A percentile compares a stretch with the other conserved stretches of the same genome.
Conservation (phyloP, 2,888 invertebrate genomes). For the Dexiosoma caninum region DNA sequence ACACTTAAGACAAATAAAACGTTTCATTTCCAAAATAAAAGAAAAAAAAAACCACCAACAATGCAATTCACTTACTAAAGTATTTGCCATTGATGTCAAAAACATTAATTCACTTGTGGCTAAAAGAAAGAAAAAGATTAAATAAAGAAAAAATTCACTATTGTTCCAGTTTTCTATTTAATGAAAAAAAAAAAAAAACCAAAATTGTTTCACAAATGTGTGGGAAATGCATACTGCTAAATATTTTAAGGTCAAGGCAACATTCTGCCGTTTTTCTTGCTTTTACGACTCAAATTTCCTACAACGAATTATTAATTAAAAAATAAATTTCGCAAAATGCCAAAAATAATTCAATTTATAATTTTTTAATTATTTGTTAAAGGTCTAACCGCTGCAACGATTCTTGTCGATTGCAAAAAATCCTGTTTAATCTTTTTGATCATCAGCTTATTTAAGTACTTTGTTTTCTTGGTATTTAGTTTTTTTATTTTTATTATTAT, state of each 20-base stretch:
- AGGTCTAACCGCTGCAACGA: neutral
- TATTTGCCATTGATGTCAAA: too few species aligned
- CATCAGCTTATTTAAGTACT: constrained; percentile 13
- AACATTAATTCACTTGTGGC: too few species aligned
- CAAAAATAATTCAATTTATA: constrained; percentile 22
- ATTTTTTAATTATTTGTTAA: constrained; percentile 48
- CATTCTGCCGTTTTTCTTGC: neutral
- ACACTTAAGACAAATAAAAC: too few species aligned
- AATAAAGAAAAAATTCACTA: too few species aligned
- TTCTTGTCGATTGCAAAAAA: constrained; percentile 6
- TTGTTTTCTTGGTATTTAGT: too few species aligned
- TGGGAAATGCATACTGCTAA: neutral
- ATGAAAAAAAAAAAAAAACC: too few species aligned
- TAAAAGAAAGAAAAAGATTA: too few species aligned
- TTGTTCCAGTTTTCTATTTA: too few species aligned
- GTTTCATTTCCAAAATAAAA: too few species aligned
- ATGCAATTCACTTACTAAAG: too few species aligned
- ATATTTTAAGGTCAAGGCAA: constrained; percentile 14
- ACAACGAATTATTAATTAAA: constrained; percentile 14
- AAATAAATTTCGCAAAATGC: constrained; percentile 30
- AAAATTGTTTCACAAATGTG: too few species aligned
- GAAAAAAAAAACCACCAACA: too few species aligned
- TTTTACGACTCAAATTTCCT: neutral
- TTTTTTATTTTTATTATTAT: neutral
- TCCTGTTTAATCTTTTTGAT: constrained; percentile 36